Evolutionary conservation across 2,888 invertebrate species (phyloP), one percentile per base, ranked within the genome.

Genomic region (Trachelus iudaicus): DNA sequence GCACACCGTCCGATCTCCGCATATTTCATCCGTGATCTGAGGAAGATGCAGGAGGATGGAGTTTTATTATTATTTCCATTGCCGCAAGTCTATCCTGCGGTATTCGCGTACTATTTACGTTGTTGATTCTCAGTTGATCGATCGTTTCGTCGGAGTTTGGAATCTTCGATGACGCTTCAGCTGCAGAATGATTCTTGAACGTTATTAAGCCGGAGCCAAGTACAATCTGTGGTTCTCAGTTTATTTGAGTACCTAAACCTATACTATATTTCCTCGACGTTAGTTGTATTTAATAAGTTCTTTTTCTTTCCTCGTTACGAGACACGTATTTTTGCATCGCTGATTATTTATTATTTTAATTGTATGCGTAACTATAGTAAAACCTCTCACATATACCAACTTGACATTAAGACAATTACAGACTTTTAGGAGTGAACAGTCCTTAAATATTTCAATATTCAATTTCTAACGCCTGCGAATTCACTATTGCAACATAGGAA

Each of bases 311-410:
- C 56, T 79, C 76, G 78, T 81, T 81, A 75, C 40, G 75, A 69
- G 78, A 79, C 56, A 77, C 77, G 75, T 80, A 79, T 81, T 83
- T 78, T 82, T 78, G 77, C 81, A 78, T 79, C 80, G 77, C 81
- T 78, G 82, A 83, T 80, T 87, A 87, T 88, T 87, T 87, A 87
- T 87, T 88, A 83, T 80, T 85, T 85, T 85, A 83, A 81, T 73
- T 76, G 75, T 85, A 80, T 33, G 56, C 56, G 2, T 56, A 56
- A 56, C 23, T 56, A 56, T 56, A 56, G 23, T 56, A 23, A 56
- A 9, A 56, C 56, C 23, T 15, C 40, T 56, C 9, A 56, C 56
- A 23, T 56, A 56, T 74, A 31, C 23, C 56, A 15, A 6, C 9
- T 23, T 71, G 71, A 33, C 71, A 23, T 71, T 71, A 71, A 30